Evolutionary conservation across 1,140 invertebrate genomes (phyloP), one percentile per base, ranked within the genome.

Genomic region (Oreohelix idahoensis): DNA sequence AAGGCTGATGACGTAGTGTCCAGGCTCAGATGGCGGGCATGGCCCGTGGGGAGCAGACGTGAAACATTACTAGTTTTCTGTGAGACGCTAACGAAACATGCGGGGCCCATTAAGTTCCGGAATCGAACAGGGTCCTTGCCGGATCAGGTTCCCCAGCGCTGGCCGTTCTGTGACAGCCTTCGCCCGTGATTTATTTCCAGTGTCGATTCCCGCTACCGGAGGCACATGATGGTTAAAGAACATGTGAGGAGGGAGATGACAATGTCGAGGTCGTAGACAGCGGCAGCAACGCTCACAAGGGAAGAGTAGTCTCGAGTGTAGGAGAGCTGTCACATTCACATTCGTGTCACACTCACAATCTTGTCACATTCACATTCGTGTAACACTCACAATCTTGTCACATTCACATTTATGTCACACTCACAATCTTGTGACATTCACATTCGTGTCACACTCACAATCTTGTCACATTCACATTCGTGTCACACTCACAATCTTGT

Each of bases 21-120:
- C 5, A 58, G 29, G 8, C n/a, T 66, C n/a, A 35, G 63, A 29
- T 35, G 63, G 29, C n/a, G 29, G 32, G n/a, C 29, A 29, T 66
- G 8, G n/a, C 63, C n/a, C 29, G n/a, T 66, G 11, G 29, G n/a
- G n/a, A 17, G 11, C 17, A 23, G 53, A 58, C 53, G n/a, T 66
- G 63, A 66, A 66, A 35, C 29, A 66, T 32, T 2, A 13, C 63
- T 35, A 66, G 63, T 11, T 66, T 66, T 66, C 63, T 66, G 8
- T 35, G n/a, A 66, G 63, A 66, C 63, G 63, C 63, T 66, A 66
- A 66, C 63, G 29, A 66, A 66, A 32, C 63, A 66, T 66, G 63
- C 63, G 63, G 63, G 63, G 63, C 63, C 63, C 63, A 66, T 66
- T 66, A 66, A 32, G 63, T 2, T 17, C 63, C 63, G 63, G 63